A percentile compares a stretch with the other conserved stretches of the same genome.
Conservation (phyloP, 2,888 invertebrate genomes). For the Acanthosepion pharaonis region DNA sequence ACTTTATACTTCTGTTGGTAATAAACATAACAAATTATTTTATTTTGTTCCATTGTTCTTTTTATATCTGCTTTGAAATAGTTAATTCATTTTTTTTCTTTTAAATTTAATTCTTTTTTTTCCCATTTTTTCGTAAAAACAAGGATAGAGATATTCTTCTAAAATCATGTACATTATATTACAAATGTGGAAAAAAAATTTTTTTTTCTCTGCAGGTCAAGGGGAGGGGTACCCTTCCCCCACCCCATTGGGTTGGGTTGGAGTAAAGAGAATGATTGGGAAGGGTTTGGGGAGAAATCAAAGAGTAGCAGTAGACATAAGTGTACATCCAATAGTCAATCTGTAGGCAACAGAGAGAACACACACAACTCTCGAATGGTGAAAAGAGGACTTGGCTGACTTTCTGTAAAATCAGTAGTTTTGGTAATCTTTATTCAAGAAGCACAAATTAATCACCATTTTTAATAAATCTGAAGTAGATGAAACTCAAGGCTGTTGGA, state of each 20-base stretch:
- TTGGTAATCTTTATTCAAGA: neutral
- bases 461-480: neutral
- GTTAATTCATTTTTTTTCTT: conserved; percentile 8
- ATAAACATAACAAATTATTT: conserved; percentile 13
- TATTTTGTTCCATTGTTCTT: neutral
- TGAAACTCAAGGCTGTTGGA: conserved; percentile 23
- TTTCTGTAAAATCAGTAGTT: neutral
- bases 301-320: neutral
- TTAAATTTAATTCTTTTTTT: neutral
- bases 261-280: neutral
- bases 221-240: neutral
- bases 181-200: neutral
- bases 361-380: conserved; percentile 17
- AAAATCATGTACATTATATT: conserved; percentile 33
- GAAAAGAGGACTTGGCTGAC: neutral
- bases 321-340: neutral
- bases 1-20: conserved; percentile 22
- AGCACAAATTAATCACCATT: conserved; percentile 10
- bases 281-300: neutral
- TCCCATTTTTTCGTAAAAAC: neutral
- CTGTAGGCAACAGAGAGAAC: conserved; percentile 4
- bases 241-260: neutral
- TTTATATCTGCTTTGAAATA: conserved; percentile 21
- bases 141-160: conserved; percentile 33
- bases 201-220: neutral